phyloP scores from a whole-genome alignment of 1,140 invertebrate species.

The Caligus rogercresseyi region DNA sequence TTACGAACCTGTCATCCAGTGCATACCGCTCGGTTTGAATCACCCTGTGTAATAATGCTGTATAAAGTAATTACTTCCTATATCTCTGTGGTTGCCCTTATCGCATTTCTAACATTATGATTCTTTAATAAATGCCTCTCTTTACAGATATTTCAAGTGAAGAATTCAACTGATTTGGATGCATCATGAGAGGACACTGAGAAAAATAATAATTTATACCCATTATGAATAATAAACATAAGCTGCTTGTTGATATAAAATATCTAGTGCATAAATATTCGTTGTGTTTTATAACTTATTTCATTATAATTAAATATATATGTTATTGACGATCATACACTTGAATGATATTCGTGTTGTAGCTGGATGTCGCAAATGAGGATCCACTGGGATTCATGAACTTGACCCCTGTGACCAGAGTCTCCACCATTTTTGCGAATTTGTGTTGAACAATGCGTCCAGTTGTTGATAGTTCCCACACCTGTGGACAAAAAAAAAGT shows the following conservation, averaged over 20 bases:
- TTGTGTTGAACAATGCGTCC: neutral
- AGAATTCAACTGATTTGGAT: neutral
- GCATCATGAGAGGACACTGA: neutral
- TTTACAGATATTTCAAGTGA: neutral
- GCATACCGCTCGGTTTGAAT: too few relatives aligned
- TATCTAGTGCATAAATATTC: too few relatives aligned
- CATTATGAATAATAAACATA: too few relatives aligned
- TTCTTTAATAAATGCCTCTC: too few relatives aligned
- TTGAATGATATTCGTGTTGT: conserved; percentile 10
- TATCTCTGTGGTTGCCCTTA: too few relatives aligned
- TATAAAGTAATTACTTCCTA: too few relatives aligned
- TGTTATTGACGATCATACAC: neutral
- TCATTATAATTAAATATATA: neutral
- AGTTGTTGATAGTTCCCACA: conserved; percentile 7
- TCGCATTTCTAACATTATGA: too few relatives aligned
- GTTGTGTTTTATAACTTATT: neutral
- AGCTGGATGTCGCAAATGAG: neutral
- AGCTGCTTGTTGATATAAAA: too few relatives aligned
- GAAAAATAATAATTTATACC: too few relatives aligned
- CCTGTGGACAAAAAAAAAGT: too few relatives aligned
- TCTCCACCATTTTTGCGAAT: neutral
- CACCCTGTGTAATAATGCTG: too few relatives aligned
- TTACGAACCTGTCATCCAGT: too few relatives aligned
- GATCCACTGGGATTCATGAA: neutral
- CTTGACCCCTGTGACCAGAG: conserved; percentile 2